Percentiles rank a stretch among this genome's conserved stretches.
These are phyloP conservation scores for Hylaeus volcanicus DNA, from an alignment of 1,140 invertebrate genomes.

Conservation along the genomic window DNA sequence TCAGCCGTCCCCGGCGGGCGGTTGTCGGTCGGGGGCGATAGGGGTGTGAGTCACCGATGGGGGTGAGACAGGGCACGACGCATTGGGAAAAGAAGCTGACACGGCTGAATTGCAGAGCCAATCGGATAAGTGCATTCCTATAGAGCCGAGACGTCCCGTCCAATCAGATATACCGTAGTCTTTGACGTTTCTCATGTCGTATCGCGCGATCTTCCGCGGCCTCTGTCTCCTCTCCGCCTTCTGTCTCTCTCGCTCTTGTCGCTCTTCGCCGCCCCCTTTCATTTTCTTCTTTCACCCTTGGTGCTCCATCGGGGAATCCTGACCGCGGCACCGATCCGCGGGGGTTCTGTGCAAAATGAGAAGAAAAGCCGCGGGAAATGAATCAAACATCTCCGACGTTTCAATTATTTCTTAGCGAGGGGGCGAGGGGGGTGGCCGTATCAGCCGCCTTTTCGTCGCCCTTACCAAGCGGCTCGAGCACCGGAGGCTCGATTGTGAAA, in stretches of 20 bases:
- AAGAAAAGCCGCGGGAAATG: slow-evolving; percentile 72
- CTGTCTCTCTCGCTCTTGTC: neutral
- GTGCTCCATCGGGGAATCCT: slow-evolving; percentile 36
- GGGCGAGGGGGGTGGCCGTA: slow-evolving; percentile 20
- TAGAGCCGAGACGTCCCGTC: slow-evolving; percentile 71
- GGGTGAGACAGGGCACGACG: slow-evolving; percentile 15
- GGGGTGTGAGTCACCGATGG: neutral
- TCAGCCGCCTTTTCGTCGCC: slow-evolving; percentile 35
- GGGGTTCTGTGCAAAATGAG: slow-evolving; percentile 70
- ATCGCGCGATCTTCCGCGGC: slow-evolving; percentile 73
- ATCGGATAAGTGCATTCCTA: slow-evolving; percentile 80
- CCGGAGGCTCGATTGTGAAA: slow-evolving; percentile 26
- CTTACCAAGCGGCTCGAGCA: neutral
- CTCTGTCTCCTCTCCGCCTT: slow-evolving; percentile 27
- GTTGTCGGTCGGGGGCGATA: slow-evolving; percentile 28
- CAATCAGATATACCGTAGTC: slow-evolving; percentile 77
- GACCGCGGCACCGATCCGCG: slow-evolving; percentile 54
- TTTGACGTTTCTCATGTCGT: slow-evolving; percentile 79
- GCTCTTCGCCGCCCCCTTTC: slow-evolving; percentile 12
- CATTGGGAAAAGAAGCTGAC: slow-evolving; percentile 71
- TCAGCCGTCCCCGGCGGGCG: slow-evolving; percentile 15
- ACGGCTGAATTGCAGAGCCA: slow-evolving; percentile 77
- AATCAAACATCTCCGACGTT: slow-evolving; percentile 75
- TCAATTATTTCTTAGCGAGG: slow-evolving; percentile 72
- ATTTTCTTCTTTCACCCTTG: neutral